These are phyloP conservation scores for Willisornis vidua DNA, from an alignment of 2,113 vertebrate species.

Conservation along the genomic window DNA sequence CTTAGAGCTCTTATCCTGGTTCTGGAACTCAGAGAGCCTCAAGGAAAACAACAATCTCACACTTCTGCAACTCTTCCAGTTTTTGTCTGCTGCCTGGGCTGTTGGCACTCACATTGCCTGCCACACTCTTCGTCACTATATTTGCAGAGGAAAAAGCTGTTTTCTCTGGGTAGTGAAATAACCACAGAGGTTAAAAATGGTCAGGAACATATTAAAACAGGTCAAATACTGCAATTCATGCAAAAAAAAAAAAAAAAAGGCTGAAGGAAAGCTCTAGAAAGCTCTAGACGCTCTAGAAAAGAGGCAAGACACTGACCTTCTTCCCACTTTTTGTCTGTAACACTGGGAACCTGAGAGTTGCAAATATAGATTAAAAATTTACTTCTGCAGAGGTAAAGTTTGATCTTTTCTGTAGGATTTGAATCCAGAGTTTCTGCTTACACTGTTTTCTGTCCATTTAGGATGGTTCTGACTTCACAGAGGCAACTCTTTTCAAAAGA, in stretches of 20 bases:
- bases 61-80: neutral
- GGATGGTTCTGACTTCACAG: neutral
- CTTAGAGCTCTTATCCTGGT: neutral
- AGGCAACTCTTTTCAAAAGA: neutral
- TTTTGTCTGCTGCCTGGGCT: neutral
- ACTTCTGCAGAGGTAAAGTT: neutral
- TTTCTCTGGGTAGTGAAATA: neutral
- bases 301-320: neutral
- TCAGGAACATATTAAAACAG: neutral
- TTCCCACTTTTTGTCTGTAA: neutral
- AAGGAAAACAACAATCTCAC: neutral
- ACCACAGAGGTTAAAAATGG: neutral
- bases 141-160: neutral
- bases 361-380: neutral
- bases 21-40: neutral
- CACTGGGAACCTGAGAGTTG: neutral
- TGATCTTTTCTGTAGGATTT: neutral
- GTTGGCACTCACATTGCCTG: neutral
- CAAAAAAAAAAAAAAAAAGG: neutral
- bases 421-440: neutral
- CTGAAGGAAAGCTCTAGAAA: neutral
- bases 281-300: neutral
- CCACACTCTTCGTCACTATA: neutral
- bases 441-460: neutral
- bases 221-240: neutral